Conservation (phyloP, 1,140 invertebrate species). For the Papilio helenus region DNA sequence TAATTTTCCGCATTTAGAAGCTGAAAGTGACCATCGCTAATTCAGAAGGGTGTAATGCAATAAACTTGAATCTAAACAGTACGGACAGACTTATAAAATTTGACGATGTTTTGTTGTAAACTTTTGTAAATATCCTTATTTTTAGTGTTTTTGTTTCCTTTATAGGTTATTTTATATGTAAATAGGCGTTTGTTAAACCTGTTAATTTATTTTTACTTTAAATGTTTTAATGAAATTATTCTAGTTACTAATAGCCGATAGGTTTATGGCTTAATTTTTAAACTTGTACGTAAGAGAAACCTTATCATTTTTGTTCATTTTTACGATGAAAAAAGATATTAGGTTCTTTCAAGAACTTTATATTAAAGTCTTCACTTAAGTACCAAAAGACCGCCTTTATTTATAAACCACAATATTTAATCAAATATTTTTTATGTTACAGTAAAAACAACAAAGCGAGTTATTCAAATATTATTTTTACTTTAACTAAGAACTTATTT, state of each 20-base stretch:
- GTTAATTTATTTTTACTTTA: neutral
- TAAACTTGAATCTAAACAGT: conserved; percentile 45
- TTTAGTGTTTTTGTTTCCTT: conserved; percentile 2
- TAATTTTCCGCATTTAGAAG: conserved; percentile 63
- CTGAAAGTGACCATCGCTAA: conserved; percentile 69
- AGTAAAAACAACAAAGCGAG: neutral
- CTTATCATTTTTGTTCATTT: neutral
- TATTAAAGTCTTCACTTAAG: neutral
- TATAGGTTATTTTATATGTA: neutral
- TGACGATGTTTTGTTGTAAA: conserved; percentile 39
- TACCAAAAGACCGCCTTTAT: neutral
- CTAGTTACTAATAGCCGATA: too few relatives aligned
- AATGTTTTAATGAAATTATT: neutral
- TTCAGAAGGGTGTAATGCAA: conserved; percentile 56
- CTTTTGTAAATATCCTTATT: conserved; percentile 38
- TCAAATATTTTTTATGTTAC: neutral
- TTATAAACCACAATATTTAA: neutral
- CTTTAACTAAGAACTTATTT: neutral
- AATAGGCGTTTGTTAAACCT: neutral
- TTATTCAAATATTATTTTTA: neutral
- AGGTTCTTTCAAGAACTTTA: neutral
- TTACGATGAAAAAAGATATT: neutral
- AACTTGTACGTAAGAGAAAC: neutral
- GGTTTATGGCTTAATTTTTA: too few relatives aligned
- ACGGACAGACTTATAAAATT: conserved; percentile 46